Percentiles rank a stretch among this genome's conserved stretches.
Evolutionary conservation across 1,140 invertebrate genomes (phyloP).

Genomic region (Formica exsecta): DNA sequence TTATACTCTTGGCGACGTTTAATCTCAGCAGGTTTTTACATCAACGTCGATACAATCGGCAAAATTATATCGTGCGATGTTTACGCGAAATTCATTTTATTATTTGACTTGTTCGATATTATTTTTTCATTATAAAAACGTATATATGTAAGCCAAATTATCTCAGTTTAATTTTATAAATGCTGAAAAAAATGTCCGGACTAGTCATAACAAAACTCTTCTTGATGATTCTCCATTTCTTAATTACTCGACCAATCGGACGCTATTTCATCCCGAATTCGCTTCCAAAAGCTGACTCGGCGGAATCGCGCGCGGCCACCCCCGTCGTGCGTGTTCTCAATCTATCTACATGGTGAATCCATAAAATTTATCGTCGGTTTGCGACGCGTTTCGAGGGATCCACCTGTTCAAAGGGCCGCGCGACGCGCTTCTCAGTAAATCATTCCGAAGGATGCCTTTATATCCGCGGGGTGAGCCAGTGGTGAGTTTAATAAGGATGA

Average conservation of each 20-base stretch:
- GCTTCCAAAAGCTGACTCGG: conserved; percentile 48
- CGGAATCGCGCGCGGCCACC: conserved; percentile 54
- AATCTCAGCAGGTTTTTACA: neutral
- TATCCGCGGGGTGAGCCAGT: conserved; percentile 73
- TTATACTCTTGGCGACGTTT: neutral
- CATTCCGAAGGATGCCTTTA: conserved; percentile 76
- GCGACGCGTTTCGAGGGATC: conserved; percentile 53
- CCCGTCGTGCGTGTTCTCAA: conserved; percentile 56
- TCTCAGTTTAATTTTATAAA: neutral
- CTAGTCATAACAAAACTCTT: conserved; percentile 4
- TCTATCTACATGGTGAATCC: conserved; percentile 41
- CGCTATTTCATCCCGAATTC: conserved; percentile 36
- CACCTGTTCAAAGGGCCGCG: conserved; percentile 70
- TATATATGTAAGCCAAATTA: neutral
- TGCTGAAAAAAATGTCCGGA: neutral
- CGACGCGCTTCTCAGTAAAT: conserved; percentile 76
- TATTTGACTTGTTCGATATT: neutral
- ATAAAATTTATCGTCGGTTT: conserved; percentile 65
- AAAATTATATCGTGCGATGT: neutral
- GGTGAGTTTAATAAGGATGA: conserved; percentile 80
- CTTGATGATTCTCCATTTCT: conserved; percentile 38
- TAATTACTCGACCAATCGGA: conserved; percentile 44
- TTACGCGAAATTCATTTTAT: neutral
- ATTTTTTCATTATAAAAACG: neutral
- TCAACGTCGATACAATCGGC: neutral